Evolutionary conservation across 2,797 vertebrate genomes (phyloP), one percentile per base, ranked within the genome.

Genomic region (Lophura swinhoii): DNA sequence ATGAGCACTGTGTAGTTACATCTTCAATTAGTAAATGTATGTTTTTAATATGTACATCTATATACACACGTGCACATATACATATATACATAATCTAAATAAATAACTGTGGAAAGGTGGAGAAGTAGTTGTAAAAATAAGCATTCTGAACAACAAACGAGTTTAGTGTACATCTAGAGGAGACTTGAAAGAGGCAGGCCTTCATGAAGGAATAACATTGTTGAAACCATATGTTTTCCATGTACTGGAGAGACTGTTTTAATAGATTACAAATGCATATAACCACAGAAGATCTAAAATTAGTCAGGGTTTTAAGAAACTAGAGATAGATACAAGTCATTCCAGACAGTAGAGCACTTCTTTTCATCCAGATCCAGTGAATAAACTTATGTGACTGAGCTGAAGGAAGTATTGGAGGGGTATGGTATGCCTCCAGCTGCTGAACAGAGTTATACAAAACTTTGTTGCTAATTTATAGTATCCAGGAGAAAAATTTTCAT

Each of bases 271-370:
- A 95, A 97, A 97, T 97, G 92, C 90, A 88, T 96, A 95, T 89
- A 94, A 92, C 90, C 94, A 93, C 91, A 96, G 93, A 96, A 97
- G 91, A 78, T 88, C 95, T 97, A 97, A 97, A 97, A 96, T 97
- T 96, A 97, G 95, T 84, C 66, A 79, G 10, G 43, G 37, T 91
- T 97, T 96, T 94, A 94, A 91, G 81, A 72, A 81, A 69, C 90
- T 95, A 88, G 79, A 87, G 92, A 96, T 95, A 94, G 96, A 95
- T 71, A 95, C 71, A 91, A 97, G 93, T 95, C 86, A 95, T 95
- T 97, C 73, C 60, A 95, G 74, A 94, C 81, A 90, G 87, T 78
- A 88, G 89, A 94, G 91, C 75, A 85, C 74, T 90, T 86, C 83
- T 94, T 95, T 96, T 97, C 81, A 96, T 96, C 93, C 93, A 92